Conservation (phyloP, 2,888 invertebrate species). For the Heliconius ethilla region DNA sequence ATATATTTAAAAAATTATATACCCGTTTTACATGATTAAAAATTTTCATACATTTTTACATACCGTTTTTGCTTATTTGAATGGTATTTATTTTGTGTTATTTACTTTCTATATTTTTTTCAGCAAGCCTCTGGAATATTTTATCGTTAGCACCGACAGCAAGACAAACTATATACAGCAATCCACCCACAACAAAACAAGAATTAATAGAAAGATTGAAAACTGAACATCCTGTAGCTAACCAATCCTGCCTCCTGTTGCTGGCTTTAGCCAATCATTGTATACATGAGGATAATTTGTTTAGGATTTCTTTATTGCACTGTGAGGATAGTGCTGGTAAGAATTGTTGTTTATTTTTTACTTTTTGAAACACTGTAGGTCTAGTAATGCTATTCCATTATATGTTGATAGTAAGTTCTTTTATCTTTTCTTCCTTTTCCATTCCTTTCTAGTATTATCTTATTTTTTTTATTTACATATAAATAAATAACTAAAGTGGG, state of each 20-base stretch:
- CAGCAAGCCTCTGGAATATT: conserved; percentile 90
- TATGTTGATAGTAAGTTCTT: background rate
- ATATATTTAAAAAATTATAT: too few relatives aligned
- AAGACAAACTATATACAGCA: conserved; percentile 62
- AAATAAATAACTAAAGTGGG: too few relatives aligned
- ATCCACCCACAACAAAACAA: conserved; percentile 65
- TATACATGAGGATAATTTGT: conserved; percentile 89
- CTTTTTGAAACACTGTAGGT: background rate
- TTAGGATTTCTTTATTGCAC: conserved; percentile 90
- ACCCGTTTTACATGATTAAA: too few relatives aligned
- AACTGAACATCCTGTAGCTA: conserved; percentile 88
- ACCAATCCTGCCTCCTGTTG: conserved; percentile 93
- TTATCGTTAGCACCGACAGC: conserved; percentile 84
- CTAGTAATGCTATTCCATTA: background rate
- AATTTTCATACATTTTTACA: background rate
- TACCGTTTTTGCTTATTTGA: background rate
- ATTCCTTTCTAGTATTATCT: too few relatives aligned
- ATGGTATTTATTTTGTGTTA: background rate
- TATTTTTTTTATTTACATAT: too few relatives aligned
- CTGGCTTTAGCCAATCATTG: conserved; percentile 96
- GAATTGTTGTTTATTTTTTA: background rate
- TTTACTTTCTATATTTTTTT: background rate
- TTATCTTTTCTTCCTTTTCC: background rate
- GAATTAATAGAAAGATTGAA: conserved; percentile 77
- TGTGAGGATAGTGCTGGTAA: conserved; percentile 91